These are phyloP conservation scores for Matsumyia berberina DNA, from an alignment of 2,888 invertebrate species.

Conservation along the genomic window DNA sequence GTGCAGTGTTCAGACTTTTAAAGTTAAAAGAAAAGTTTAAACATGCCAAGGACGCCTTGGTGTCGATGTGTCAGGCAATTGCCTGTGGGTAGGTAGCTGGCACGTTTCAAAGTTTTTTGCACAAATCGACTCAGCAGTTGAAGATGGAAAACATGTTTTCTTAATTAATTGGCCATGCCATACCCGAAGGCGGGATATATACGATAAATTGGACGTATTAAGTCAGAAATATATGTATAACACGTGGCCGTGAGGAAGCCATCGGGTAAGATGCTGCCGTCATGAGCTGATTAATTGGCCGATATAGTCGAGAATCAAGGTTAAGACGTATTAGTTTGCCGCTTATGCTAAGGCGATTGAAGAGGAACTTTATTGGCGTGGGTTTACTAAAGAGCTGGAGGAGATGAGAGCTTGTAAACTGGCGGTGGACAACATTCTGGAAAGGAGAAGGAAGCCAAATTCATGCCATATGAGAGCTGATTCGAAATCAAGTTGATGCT, in stretches of 20 bases:
- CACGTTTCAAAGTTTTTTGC: slow-evolving; percentile 27
- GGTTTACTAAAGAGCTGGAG: too few species aligned
- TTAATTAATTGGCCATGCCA: slow-evolving; percentile 25
- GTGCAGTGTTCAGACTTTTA: neutral
- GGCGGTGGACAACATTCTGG: too few species aligned
- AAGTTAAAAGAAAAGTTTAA: neutral
- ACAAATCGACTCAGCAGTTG: neutral
- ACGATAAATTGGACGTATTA: slow-evolving; percentile 15
- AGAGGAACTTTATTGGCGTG: neutral
- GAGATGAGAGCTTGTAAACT: too few species aligned
- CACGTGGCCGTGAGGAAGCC: too few species aligned
- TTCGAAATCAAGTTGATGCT: too few species aligned
- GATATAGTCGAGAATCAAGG: neutral
- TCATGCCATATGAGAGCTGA: too few species aligned
- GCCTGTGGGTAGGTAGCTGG: neutral
- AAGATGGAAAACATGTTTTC: slow-evolving; percentile 26
- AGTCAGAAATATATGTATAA: neutral
- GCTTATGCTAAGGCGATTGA: neutral
- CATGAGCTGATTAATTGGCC: slow-evolving; percentile 5
- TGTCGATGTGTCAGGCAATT: slow-evolving; percentile 2
- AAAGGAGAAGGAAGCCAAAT: too few species aligned
- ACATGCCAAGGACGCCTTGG: slow-evolving; percentile 1
- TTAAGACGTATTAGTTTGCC: neutral
- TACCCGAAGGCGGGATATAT: neutral
- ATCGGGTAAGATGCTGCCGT: neutral